Evolutionary conservation across 2,797 vertebrate genomes (phyloP).

Genomic region (Bradypus variegatus): DNA sequence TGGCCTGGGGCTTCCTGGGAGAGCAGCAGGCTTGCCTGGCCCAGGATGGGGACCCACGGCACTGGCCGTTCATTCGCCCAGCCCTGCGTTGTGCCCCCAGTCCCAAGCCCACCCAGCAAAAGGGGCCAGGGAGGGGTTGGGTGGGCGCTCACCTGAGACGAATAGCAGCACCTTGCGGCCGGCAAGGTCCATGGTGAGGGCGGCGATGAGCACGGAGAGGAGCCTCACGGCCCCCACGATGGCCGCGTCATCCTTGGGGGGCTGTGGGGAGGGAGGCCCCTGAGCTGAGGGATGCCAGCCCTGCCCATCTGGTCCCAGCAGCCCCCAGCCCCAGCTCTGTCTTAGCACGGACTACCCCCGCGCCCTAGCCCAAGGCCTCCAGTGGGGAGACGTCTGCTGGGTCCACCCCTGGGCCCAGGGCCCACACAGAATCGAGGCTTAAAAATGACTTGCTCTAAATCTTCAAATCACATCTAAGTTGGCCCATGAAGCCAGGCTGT

Average conservation of each 20-base stretch:
- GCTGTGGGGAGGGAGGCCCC: not conserved
- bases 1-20: accelerated
- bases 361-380: too few species aligned
- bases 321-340: too few species aligned
- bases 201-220: constrained; percentile 70
- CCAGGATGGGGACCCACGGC: not conserved
- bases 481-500: accelerated
- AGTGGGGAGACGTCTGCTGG: too few species aligned
- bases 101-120: not conserved
- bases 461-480: not conserved
- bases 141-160: constrained; percentile 68
- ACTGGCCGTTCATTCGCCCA: not conserved
- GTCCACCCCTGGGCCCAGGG: not conserved
- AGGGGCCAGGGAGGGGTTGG: not conserved
- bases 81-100: not conserved
- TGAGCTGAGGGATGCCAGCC: not conserved
- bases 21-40: not conserved
- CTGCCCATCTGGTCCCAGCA: too few species aligned
- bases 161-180: constrained; percentile 80
- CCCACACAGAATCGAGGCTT: not conserved
- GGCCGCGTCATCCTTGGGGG: constrained; percentile 73
- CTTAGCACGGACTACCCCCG: too few species aligned
- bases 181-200: constrained; percentile 76
- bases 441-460: not conserved
- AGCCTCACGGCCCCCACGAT: constrained; percentile 76